Conservation (phyloP, 2,888 invertebrate genomes). For the Mimas tiliae region DNA sequence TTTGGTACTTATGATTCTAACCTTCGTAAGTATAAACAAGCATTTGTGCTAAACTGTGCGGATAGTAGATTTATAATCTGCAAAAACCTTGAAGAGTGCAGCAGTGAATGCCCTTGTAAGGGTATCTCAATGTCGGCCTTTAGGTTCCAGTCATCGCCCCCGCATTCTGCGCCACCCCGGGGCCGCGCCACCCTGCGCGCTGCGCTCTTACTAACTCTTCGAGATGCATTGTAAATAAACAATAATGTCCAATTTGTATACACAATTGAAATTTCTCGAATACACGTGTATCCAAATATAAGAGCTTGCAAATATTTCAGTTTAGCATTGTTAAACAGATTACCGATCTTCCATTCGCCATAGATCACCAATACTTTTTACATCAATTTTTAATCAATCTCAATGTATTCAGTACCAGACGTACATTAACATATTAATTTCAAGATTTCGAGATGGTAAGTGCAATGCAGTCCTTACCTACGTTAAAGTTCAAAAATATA, state of each 20-base stretch:
- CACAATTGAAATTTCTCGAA: conserved; percentile 3
- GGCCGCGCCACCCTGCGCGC: conserved; percentile 49
- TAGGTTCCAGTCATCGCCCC: conserved; percentile 78
- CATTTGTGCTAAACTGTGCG: conserved; percentile 30
- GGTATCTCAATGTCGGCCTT: conserved; percentile 78
- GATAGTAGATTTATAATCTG: conserved; percentile 34
- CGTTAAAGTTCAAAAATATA: too few relatives aligned
- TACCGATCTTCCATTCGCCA: too few relatives aligned
- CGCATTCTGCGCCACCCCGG: conserved; percentile 63
- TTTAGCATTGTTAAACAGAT: too few relatives aligned
- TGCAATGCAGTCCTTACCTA: too few relatives aligned
- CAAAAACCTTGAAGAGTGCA: conserved; percentile 68
- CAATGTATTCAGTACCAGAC: too few relatives aligned
- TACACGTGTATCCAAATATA: not conserved
- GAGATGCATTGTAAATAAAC: conserved; percentile 63
- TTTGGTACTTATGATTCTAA: not conserved
- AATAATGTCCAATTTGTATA: conserved; percentile 36
- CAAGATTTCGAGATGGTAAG: too few relatives aligned
- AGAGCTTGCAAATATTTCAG: too few relatives aligned
- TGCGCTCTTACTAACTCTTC: conserved; percentile 31
- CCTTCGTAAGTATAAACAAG: not conserved
- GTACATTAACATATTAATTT: too few relatives aligned
- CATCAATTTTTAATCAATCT: too few relatives aligned
- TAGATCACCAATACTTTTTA: too few relatives aligned
- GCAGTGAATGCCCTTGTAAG: conserved; percentile 78